Evolutionary conservation across 2,113 vertebrate genomes (phyloP).

Genomic region (Brachypteracias leptosomus): DNA sequence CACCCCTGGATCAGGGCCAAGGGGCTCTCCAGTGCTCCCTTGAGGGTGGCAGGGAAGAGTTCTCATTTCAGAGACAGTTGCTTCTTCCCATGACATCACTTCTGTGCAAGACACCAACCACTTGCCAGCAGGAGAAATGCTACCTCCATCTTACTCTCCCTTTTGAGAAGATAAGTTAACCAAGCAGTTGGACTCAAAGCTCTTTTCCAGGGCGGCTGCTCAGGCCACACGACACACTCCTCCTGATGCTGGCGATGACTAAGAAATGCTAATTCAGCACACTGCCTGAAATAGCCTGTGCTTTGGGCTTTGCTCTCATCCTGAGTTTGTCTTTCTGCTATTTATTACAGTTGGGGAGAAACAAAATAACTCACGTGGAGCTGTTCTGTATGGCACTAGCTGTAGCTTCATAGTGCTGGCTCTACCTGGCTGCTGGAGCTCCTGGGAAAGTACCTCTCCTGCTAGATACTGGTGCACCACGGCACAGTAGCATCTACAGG

Average conservation of each 20-base stretch:
- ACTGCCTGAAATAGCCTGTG: neutral
- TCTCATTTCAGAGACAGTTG: neutral
- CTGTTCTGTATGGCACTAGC: neutral
- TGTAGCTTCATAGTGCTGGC: neutral
- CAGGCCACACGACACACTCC: neutral
- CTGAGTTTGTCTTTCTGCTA: neutral
- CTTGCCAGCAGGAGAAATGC: neutral
- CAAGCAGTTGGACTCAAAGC: conserved; percentile 67
- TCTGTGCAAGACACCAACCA: neutral
- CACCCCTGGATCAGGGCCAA: neutral
- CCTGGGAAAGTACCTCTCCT: neutral
- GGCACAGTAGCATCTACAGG: neutral
- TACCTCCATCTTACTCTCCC: conserved; percentile 71
- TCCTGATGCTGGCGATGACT: neutral
- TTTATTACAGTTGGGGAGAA: neutral
- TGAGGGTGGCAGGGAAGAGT: neutral
- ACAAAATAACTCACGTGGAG: neutral
- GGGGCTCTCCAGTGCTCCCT: neutral
- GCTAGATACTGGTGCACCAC: neutral
- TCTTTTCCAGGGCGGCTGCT: conserved; percentile 36
- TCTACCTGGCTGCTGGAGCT: neutral
- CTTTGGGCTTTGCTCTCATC: neutral
- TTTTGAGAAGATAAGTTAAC: conserved; percentile 59
- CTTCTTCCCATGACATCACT: neutral
- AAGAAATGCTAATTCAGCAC: neutral